A percentile compares a stretch with the other conserved stretches of the same genome.
Conservation (phyloP, 1,140 invertebrate genomes). For the Caenorhabditis tropicalis region DNA sequence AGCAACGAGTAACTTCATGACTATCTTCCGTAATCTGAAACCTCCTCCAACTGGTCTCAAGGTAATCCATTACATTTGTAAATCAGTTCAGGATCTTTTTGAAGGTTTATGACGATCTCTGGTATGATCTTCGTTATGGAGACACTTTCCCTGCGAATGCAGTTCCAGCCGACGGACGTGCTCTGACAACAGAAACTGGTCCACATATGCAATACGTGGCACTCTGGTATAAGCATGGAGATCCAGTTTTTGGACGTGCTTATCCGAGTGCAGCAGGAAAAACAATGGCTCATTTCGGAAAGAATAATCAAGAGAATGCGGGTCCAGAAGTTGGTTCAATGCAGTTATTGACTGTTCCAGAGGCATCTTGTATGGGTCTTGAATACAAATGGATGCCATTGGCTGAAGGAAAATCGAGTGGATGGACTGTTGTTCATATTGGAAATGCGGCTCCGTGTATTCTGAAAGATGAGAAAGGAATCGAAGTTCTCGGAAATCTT, state of each 20-base stretch:
- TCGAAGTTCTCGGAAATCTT: conserved; percentile 50
- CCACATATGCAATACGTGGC: conserved; percentile 55
- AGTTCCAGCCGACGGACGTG: conserved; percentile 52
- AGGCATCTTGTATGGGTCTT: conserved; percentile 31
- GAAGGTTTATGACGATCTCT: conserved; percentile 55
- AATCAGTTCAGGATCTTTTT: not conserved
- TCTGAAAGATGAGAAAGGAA: conserved; percentile 36
- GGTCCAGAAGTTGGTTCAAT: conserved; percentile 55
- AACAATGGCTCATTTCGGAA: conserved; percentile 49
- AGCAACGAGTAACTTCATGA: conserved; percentile 41
- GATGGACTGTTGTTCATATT: conserved; percentile 56
- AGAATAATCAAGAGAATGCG: conserved; percentile 57
- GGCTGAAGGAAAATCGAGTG: conserved; percentile 45
- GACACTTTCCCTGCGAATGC: conserved; percentile 52
- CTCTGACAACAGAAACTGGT: conserved; percentile 48
- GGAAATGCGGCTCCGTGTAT: conserved; percentile 48
- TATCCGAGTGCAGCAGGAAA: conserved; percentile 47
- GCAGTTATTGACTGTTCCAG: conserved; percentile 50
- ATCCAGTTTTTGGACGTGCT: conserved; percentile 56
- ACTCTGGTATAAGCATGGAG: conserved; percentile 59
- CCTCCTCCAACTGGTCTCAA: conserved; percentile 59
- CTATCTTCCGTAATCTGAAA: conserved; percentile 60
- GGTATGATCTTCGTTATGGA: conserved; percentile 59
- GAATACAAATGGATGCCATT: conserved; percentile 54
- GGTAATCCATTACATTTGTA: not conserved